These are phyloP conservation scores for Dendrocopos noguchii DNA, from an alignment of 2,113 vertebrate species.

Conservation along the genomic window DNA sequence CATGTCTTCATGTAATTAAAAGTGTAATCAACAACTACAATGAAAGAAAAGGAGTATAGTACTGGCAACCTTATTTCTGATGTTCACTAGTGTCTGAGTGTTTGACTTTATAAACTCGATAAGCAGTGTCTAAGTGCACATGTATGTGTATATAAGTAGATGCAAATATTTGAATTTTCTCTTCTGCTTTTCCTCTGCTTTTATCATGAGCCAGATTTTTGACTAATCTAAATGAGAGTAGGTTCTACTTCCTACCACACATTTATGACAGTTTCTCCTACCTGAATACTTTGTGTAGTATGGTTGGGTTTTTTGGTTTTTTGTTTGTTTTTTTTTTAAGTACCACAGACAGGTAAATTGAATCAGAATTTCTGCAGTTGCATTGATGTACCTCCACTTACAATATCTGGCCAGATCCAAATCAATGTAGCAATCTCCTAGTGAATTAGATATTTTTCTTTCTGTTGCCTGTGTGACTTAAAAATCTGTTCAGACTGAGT, in stretches of 20 bases:
- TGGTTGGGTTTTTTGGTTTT: neutral
- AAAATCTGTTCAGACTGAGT: conserved; percentile 30
- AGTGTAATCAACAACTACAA: neutral
- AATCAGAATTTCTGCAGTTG: neutral
- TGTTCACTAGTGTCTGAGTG: neutral
- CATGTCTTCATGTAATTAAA: conserved; percentile 63
- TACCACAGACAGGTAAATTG: neutral
- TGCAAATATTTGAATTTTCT: neutral
- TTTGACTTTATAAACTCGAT: neutral
- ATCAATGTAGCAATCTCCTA: conserved; percentile 8
- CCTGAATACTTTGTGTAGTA: neutral
- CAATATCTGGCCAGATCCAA: conserved; percentile 27
- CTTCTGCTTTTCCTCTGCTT: neutral
- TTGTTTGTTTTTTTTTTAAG: neutral
- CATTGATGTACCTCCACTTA: neutral
- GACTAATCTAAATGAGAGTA: neutral
- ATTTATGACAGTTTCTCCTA: neutral
- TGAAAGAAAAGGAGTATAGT: neutral
- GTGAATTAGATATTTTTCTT: conserved; percentile 20
- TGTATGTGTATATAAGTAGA: neutral
- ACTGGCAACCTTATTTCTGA: neutral
- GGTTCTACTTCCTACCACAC: neutral
- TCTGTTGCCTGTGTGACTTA: neutral
- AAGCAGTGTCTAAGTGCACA: neutral
- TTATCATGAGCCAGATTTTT: neutral